Evolutionary conservation across 2,888 invertebrate genomes (phyloP), one percentile per base, ranked within the genome.

Genomic region (Leptodirus hochenwartii): DNA sequence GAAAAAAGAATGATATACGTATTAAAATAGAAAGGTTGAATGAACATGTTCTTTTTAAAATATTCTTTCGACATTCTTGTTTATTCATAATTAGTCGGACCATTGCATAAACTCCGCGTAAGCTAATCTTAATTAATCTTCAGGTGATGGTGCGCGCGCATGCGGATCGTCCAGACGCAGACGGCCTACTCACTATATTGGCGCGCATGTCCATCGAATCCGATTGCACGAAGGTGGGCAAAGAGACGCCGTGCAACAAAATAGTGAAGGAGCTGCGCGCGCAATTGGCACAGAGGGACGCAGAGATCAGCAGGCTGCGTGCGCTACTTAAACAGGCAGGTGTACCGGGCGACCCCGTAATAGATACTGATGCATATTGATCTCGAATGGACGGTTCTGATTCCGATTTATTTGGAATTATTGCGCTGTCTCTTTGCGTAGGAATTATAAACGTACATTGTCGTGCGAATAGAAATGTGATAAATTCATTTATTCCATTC

Each of bases 41-140:
- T n/a, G n/a, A n/a, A n/a, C n/a, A n/a, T n/a, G n/a, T n/a, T n/a
- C n/a, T n/a, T n/a, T n/a, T n/a, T n/a, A n/a, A n/a, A n/a, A n/a
- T n/a, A n/a, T n/a, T n/a, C n/a, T n/a, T n/a, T n/a, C n/a, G n/a
- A n/a, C n/a, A n/a, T n/a, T n/a, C n/a, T n/a, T n/a, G n/a, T n/a
- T n/a, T n/a, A n/a, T n/a, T n/a, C n/a, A n/a, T n/a, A 20, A 20
- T n/a, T 20, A 8, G 20, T 20, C 20, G 8, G 20, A 20, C 8
- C 8, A 20, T n/a, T 8, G n/a, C 20, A 20, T 20, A 20, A 20
- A 20, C 20, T 8, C 20, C 20, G 20, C n/a, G 8, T 8, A 20
- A 20, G 8, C 58, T 72, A 49, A 66, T 66, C 1, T 60, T 64
- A 32, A 61, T 72, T 25, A 66, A 74, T 9, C 61, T 59, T 3